Conservation (phyloP, 1,140 invertebrate species). For the Calephelis nemesis region DNA sequence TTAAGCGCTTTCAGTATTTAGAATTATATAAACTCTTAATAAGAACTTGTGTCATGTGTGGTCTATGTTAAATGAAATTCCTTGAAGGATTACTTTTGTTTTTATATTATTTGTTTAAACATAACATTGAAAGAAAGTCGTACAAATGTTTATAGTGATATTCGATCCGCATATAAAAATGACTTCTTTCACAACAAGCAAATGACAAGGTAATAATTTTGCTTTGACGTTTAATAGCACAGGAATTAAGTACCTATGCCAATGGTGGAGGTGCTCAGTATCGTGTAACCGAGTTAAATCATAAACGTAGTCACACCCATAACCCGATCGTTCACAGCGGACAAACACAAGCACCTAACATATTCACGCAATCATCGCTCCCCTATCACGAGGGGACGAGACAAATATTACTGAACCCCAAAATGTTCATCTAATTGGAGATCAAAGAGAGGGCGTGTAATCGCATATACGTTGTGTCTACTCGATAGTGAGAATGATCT, state of each 20-base stretch:
- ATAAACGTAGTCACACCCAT: constrained; percentile 20
- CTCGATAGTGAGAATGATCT: constrained; percentile 41
- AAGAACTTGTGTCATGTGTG: too few relatives aligned
- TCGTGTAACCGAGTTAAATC: constrained; percentile 4
- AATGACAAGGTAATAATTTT: constrained; percentile 1
- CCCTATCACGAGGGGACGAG: constrained; percentile 41
- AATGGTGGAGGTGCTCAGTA: background rate
- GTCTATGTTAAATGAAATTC: too few relatives aligned
- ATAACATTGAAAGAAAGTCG: too few relatives aligned
- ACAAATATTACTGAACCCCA: constrained; percentile 53
- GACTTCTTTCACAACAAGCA: background rate
- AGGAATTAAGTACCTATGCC: constrained; percentile 6
- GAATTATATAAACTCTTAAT: too few relatives aligned
- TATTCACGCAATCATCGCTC: constrained; percentile 50
- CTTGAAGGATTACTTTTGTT: too few relatives aligned
- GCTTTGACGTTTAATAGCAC: background rate
- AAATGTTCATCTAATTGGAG: constrained; percentile 77
- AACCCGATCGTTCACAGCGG: constrained; percentile 21
- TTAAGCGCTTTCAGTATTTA: too few relatives aligned
- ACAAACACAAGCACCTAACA: constrained; percentile 34
- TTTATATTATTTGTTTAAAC: too few relatives aligned
- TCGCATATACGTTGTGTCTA: constrained; percentile 56
- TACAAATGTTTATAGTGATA: background rate
- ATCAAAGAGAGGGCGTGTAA: constrained; percentile 73
- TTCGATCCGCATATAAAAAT: background rate